phyloP scores from a whole-genome alignment of 2,888 invertebrate genomes.

The Xestia sexstrigata region DNA sequence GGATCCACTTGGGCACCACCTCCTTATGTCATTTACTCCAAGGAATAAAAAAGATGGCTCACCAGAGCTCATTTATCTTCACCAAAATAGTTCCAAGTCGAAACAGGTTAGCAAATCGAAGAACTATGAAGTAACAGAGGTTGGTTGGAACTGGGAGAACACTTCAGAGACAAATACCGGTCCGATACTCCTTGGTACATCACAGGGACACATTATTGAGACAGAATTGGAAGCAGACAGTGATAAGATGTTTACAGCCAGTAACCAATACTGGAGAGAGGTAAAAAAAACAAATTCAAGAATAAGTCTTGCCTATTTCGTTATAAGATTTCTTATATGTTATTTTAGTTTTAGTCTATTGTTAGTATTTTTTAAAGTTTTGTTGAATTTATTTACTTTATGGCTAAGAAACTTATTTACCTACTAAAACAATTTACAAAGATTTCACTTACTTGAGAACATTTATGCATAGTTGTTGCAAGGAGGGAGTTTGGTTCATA shows the following conservation, averaged over 20 bases:
- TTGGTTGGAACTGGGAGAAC: conserved; percentile 96
- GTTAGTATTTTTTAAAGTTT: neutral
- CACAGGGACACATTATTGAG: conserved; percentile 97
- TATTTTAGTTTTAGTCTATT: too few relatives aligned
- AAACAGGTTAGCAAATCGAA: conserved; percentile 92
- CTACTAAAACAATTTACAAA: neutral
- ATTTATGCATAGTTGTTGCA: neutral
- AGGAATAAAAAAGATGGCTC: conserved; percentile 88
- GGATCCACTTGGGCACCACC: conserved; percentile 96
- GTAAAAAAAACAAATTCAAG: conserved; percentile 85
- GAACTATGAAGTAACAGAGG: conserved; percentile 96
- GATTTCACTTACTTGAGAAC: neutral
- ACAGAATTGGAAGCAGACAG: conserved; percentile 95
- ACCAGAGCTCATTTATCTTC: conserved; percentile 95
- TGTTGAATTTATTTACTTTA: neutral
- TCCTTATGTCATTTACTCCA: conserved; percentile 94
- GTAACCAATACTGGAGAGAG: conserved; percentile 96
- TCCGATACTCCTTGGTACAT: conserved; percentile 96
- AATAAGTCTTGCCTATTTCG: neutral
- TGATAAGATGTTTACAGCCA: conserved; percentile 95
- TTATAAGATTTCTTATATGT: neutral
- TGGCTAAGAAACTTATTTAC: neutral
- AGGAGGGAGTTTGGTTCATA: neutral
- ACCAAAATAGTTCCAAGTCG: conserved; percentile 94
- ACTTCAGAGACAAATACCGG: conserved; percentile 93